Evolutionary conservation across 2,888 invertebrate genomes (phyloP).

Genomic region (Zaprionus lineosus): DNA sequence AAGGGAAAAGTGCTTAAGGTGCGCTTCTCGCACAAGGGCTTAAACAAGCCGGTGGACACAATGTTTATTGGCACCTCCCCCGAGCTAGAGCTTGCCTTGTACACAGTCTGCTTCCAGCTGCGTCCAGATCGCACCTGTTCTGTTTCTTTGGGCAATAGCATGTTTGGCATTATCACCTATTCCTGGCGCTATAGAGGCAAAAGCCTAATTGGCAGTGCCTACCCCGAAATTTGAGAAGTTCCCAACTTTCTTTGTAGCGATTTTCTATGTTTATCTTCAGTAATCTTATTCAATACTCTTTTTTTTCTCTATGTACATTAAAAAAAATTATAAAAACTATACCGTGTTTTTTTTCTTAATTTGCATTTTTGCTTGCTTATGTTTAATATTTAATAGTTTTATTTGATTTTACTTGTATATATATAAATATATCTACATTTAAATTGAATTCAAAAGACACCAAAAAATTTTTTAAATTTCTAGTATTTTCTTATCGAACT

Average conservation of each 20-base stretch:
- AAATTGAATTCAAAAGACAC: too few species aligned
- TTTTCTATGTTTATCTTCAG: constrained; percentile 5
- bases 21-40: constrained; percentile 88
- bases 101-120: constrained; percentile 92
- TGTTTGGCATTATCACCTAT: constrained; percentile 89
- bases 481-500: too few species aligned
- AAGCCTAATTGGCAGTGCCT: constrained; percentile 91
- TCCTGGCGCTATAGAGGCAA: constrained; percentile 90
- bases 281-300: constrained; percentile 3
- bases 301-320: constrained; percentile 24
- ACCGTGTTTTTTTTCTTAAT: too few species aligned
- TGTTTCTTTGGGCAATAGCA: constrained; percentile 88
- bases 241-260: constrained; percentile 22
- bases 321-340: too few species aligned
- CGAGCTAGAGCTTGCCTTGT: constrained; percentile 94
- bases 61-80: constrained; percentile 94
- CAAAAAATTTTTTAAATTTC: neutral
- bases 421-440: too few species aligned
- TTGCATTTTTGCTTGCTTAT: too few species aligned
- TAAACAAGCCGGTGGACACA: constrained; percentile 89
- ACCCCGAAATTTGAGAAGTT: constrained; percentile 87
- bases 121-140: constrained; percentile 90
- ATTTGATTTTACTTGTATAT: too few species aligned
- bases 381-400: too few species aligned
- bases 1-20: constrained; percentile 90